Conservation (phyloP, 2,888 invertebrate species). For the Stenotaenia linearis region DNA sequence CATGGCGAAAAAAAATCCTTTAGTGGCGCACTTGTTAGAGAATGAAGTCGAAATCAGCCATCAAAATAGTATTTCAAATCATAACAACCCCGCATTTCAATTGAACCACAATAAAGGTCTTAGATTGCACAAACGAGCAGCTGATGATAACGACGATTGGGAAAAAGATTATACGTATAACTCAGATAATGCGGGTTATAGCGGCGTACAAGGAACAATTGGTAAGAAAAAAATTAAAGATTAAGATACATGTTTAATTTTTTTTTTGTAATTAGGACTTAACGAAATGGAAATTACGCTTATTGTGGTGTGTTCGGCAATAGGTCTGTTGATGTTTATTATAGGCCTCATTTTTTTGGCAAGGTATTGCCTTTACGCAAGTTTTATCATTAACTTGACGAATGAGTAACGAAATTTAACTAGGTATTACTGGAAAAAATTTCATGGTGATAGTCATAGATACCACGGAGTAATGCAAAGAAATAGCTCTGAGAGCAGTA, state of each 20-base stretch:
- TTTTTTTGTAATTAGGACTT: background rate
- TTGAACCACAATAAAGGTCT: background rate
- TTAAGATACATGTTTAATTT: background rate
- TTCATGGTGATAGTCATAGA: constrained; percentile 16
- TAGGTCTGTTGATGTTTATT: constrained; percentile 29
- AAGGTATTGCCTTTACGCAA: background rate
- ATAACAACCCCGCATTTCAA: background rate
- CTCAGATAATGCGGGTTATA: background rate
- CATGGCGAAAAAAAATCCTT: background rate
- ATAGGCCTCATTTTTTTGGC: constrained; percentile 29
- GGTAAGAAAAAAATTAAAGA: background rate
- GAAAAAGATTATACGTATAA: background rate
- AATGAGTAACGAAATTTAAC: background rate
- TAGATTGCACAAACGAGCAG: background rate
- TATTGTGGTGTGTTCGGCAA: constrained; percentile 31
- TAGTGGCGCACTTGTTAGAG: background rate
- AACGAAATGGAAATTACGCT: constrained; percentile 32
- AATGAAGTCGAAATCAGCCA: background rate
- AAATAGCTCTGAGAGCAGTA: constrained; percentile 33
- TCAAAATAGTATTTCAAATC: background rate
- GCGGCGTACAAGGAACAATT: background rate
- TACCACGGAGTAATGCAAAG: constrained; percentile 33
- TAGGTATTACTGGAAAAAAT: constrained; percentile 34
- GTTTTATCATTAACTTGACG: no score
- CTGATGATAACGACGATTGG: background rate